Conservation (phyloP, 2,888 invertebrate genomes). For the Nephrotoma guestfalica region DNA sequence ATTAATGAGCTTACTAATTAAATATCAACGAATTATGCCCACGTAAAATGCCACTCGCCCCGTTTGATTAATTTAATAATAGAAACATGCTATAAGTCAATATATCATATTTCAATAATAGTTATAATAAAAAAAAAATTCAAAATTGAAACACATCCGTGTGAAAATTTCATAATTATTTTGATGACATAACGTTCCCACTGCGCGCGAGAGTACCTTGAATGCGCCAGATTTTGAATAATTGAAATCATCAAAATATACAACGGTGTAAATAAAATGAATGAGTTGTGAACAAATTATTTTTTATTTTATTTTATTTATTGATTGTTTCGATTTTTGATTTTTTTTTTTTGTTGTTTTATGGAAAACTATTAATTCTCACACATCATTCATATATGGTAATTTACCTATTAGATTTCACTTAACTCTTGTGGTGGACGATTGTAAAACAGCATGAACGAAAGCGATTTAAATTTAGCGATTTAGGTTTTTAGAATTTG, state of each 20-base stretch:
- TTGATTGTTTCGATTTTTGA: neutral
- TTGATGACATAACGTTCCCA: neutral
- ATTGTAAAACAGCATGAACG: neutral
- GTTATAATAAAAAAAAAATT: neutral
- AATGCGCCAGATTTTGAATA: neutral
- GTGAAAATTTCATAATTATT: neutral
- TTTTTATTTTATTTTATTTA: neutral
- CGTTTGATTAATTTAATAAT: neutral
- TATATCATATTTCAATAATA: neutral
- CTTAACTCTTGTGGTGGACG: neutral
- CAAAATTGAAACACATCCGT: neutral
- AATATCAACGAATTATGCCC: neutral
- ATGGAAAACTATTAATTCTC: neutral
- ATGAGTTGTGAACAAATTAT: neutral
- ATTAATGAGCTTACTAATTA: neutral
- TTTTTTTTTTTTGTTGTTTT: neutral
- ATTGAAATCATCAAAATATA: neutral
- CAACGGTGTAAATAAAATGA: neutral
- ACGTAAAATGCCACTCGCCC: neutral
- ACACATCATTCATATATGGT: neutral
- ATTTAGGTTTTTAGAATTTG: neutral
- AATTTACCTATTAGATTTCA: neutral
- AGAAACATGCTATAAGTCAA: neutral
- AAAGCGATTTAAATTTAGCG: neutral
- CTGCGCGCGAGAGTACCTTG: neutral